Conservation (phyloP, 2,113 vertebrate genomes). For the Peromyscus leucopus region DNA sequence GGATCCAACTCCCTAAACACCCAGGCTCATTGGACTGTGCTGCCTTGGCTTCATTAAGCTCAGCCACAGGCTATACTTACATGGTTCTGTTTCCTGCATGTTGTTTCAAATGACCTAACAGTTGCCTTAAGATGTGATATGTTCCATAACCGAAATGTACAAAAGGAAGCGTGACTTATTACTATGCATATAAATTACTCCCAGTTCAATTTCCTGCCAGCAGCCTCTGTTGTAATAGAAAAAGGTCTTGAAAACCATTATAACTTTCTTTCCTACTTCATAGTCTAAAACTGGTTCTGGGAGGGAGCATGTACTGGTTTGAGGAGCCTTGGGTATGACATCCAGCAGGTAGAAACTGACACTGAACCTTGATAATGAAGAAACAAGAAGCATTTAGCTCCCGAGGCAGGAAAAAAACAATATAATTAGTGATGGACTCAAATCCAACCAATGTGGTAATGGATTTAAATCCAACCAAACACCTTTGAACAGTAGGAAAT, state of each 20-base stretch:
- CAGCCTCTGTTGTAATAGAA: neutral
- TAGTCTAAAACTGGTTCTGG: too few species aligned
- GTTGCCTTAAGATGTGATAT: neutral
- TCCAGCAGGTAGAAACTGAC: neutral
- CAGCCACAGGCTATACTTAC: neutral
- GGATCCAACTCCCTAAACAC: neutral
- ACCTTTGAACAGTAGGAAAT: neutral
- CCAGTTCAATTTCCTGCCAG: neutral
- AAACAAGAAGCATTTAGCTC: neutral
- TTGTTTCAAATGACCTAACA: neutral
- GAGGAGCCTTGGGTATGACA: fast-evolving
- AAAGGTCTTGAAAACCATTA: neutral
- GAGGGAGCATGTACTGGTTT: fast-evolving
- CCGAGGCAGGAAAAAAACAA: neutral
- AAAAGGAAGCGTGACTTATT: neutral
- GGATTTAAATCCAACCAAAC: neutral
- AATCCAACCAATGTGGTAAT: neutral
- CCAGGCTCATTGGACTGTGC: neutral
- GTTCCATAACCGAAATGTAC: neutral
- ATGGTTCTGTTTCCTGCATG: neutral
- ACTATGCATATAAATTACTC: neutral
- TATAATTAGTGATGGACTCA: neutral
- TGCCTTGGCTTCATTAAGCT: neutral
- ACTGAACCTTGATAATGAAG: neutral
- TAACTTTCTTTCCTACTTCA: neutral